These are phyloP conservation scores for Prunella strophiata DNA, from an alignment of 2,797 vertebrate genomes.

Conservation along the genomic window DNA sequence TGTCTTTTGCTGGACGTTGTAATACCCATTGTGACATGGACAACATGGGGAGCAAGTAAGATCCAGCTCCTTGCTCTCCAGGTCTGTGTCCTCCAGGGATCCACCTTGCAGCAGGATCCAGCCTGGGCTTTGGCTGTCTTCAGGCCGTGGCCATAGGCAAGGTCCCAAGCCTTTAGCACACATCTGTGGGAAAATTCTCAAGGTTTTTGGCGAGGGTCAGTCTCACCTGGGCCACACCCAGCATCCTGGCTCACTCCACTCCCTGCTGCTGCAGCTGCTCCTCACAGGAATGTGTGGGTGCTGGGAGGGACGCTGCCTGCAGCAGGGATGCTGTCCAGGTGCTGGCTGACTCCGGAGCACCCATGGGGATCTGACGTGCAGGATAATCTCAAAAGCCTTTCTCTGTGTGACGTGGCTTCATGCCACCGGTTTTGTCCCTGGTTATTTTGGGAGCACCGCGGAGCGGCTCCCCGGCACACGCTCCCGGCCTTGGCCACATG, in stretches of 20 bases:
- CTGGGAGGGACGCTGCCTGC: not conserved
- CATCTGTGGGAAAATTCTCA: accelerated
- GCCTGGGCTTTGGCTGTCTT: not conserved
- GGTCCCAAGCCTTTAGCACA: not conserved
- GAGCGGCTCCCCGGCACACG: accelerated
- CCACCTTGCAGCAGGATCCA: accelerated
- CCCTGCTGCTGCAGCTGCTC: accelerated
- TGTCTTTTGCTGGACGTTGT: not conserved
- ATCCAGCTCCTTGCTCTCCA: not conserved
- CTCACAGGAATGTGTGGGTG: accelerated
- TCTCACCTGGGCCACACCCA: not conserved
- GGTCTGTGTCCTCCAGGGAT: not conserved
- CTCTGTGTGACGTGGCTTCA: not conserved
- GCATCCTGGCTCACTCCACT: accelerated
- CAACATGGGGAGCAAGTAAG: not conserved
- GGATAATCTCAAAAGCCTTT: constrained; percentile 10
- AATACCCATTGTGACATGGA: not conserved
- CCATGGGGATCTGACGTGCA: not conserved
- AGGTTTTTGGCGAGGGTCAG: not conserved
- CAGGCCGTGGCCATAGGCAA: accelerated
- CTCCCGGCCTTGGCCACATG: not conserved
- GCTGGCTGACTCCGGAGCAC: not conserved
- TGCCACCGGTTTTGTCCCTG: not conserved
- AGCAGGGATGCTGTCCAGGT: not conserved
- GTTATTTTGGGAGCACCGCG: not conserved